Conservation (phyloP, 2,888 invertebrate genomes). For the Leptothorax acervorum region DNA sequence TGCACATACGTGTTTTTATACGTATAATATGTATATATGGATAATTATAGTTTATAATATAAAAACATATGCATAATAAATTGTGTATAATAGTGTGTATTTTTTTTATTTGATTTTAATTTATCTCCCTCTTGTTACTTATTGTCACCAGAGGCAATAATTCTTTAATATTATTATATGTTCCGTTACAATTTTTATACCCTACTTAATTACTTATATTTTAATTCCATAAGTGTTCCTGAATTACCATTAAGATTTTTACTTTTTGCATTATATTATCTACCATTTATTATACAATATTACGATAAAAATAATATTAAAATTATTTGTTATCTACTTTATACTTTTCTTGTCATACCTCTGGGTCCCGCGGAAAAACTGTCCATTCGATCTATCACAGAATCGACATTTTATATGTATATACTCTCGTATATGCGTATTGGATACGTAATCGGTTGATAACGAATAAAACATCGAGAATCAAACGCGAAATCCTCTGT, state of each 20-base stretch:
- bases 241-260: not conserved
- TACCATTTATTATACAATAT: not conserved
- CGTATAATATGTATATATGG: not conserved
- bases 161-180: constrained; percentile 6
- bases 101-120: not conserved
- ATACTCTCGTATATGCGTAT: not conserved
- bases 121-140: not conserved
- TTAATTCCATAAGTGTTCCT: not conserved
- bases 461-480: constrained; percentile 54
- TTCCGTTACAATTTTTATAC: not conserved
- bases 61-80: not conserved
- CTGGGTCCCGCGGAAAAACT: not conserved
- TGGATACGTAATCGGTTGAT: constrained; percentile 43
- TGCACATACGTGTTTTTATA: not conserved
- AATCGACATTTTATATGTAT: not conserved
- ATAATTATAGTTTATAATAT: not conserved
- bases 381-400: not conserved
- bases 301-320: not conserved
- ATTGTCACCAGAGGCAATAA: not conserved
- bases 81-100: not conserved
- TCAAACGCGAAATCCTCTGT: constrained; percentile 63
- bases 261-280: not conserved
- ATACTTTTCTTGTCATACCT: not conserved
- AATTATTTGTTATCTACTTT: not conserved
- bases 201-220: not conserved